Evolutionary conservation across 2,888 invertebrate species (phyloP).

Genomic region (Diarsia rubi): DNA sequence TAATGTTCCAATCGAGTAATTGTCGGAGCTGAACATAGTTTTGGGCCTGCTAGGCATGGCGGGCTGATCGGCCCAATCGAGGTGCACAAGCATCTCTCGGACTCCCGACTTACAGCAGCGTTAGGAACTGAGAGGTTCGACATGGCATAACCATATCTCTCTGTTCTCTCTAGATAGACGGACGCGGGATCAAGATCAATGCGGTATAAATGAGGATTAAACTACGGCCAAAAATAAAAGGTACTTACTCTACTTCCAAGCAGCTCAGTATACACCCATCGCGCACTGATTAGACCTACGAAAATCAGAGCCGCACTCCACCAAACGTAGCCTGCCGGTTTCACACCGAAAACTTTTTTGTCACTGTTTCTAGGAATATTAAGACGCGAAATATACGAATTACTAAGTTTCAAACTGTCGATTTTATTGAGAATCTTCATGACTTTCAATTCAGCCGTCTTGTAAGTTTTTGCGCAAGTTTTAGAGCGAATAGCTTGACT

Average conservation of each 20-base stretch:
- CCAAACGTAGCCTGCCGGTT: slow-evolving; percentile 39
- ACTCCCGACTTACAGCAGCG: not conserved
- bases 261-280: slow-evolving; percentile 72
- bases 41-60: not conserved
- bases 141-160: not conserved
- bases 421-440: slow-evolving; percentile 83
- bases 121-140: not conserved
- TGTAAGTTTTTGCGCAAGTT: slow-evolving; percentile 80
- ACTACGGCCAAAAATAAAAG: not conserved
- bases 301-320: slow-evolving; percentile 47
- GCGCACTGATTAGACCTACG: slow-evolving; percentile 58
- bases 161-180: not conserved
- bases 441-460: slow-evolving; percentile 82
- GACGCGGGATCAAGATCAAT: no score
- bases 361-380: slow-evolving; percentile 61
- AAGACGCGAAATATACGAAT: slow-evolving; percentile 75
- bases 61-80: not conserved
- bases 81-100: not conserved
- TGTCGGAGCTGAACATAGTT: not conserved
- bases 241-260: slow-evolving; percentile 72
- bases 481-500: slow-evolving; percentile 70
- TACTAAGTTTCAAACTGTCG: slow-evolving; percentile 76
- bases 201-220: not conserved
- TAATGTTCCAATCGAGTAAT: not conserved
- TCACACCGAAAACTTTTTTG: slow-evolving; percentile 20